Percentiles rank a stretch among this genome's conserved stretches.
Conservation (phyloP, 2,888 invertebrate genomes). For the Noctua pronuba region DNA sequence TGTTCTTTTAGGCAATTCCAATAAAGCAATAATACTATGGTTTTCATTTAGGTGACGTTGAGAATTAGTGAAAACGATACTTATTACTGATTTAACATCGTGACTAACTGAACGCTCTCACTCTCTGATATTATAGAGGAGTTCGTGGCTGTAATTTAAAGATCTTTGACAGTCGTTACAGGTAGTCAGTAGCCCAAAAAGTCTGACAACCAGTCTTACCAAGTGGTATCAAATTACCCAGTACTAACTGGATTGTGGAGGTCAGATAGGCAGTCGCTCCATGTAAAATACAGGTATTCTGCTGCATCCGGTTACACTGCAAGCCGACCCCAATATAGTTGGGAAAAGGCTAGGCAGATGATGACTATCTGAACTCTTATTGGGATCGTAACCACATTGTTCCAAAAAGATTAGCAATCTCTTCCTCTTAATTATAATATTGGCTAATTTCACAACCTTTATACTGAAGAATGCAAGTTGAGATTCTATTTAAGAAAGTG, state of each 20-base stretch:
- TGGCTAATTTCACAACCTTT: slow-evolving; percentile 57
- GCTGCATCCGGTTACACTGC: too few species aligned
- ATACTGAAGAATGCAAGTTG: slow-evolving; percentile 50
- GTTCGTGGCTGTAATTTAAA: too few species aligned
- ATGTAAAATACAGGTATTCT: too few species aligned
- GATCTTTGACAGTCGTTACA: too few species aligned
- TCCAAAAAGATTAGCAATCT: slow-evolving; percentile 35
- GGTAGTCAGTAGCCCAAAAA: too few species aligned
- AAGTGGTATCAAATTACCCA: too few species aligned
- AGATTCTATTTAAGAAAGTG: slow-evolving; percentile 59
- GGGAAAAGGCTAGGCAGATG: too few species aligned
- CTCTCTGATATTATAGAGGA: too few species aligned
- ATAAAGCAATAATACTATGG: not conserved
- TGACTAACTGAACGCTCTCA: slow-evolving; percentile 7
- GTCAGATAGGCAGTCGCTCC: too few species aligned
- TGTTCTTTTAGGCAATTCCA: not conserved
- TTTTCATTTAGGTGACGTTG: not conserved
- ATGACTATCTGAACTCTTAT: slow-evolving; percentile 7
- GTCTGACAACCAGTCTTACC: too few species aligned
- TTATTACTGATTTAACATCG: not conserved
- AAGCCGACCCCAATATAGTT: too few species aligned
- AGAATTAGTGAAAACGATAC: not conserved
- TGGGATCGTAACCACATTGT: slow-evolving; percentile 33
- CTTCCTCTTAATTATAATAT: slow-evolving; percentile 49
- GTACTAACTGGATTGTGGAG: too few species aligned